These are phyloP conservation scores for Actenoides lindsayi DNA, from an alignment of 2,113 vertebrate species.

Conservation along the genomic window DNA sequence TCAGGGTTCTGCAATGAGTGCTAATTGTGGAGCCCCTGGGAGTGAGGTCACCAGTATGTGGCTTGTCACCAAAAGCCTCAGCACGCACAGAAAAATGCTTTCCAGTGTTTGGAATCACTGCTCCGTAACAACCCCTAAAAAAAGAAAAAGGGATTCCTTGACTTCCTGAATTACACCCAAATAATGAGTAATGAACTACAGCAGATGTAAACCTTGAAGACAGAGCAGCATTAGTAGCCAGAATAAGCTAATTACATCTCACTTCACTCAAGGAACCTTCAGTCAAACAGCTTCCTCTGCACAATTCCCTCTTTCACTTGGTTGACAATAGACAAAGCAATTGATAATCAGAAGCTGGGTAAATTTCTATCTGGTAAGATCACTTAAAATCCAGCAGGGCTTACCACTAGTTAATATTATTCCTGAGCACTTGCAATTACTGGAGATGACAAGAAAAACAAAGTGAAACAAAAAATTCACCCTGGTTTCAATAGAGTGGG, in stretches of 20 bases:
- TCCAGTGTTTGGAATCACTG: not conserved
- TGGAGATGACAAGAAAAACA: not conserved
- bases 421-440: not conserved
- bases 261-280: not conserved
- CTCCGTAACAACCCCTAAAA: not conserved
- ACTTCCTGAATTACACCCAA: constrained; percentile 29
- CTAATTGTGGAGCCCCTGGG: not conserved
- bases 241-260: not conserved
- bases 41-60: rapidly evolving
- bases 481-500: not conserved
- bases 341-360: not conserved
- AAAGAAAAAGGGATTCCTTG: not conserved
- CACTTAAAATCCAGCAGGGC: not conserved
- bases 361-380: not conserved
- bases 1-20: not conserved
- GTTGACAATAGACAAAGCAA: not conserved
- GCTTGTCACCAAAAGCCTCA: not conserved
- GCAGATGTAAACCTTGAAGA: constrained; percentile 27
- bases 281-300: not conserved
- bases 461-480: not conserved
- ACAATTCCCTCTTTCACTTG: not conserved
- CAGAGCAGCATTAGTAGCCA: not conserved
- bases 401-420: not conserved
- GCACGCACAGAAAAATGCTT: not conserved
- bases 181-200: constrained; percentile 37